Evolutionary conservation across 2,888 invertebrate species (phyloP).

Genomic region (Lochmaea capreae): DNA sequence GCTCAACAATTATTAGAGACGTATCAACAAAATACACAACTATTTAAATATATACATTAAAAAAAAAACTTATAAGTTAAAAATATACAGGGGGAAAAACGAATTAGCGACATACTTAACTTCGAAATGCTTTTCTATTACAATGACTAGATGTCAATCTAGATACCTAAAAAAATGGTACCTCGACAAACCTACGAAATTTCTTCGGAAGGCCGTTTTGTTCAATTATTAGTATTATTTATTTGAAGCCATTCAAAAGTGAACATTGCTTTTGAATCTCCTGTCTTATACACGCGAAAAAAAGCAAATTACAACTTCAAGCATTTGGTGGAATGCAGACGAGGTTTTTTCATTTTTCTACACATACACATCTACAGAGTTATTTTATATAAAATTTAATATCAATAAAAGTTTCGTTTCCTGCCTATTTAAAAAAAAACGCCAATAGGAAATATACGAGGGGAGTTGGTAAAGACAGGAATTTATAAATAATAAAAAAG

Average conservation of each 20-base stretch:
- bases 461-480: no score
- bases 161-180: constrained; percentile 40
- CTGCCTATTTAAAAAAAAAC: no score
- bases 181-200: constrained; percentile 18
- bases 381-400: constrained; percentile 20
- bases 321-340: constrained; percentile 51
- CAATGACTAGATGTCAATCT: constrained; percentile 53
- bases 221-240: constrained; percentile 20
- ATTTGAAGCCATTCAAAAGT: neutral
- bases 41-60: constrained; percentile 25
- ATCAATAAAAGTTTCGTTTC: neutral
- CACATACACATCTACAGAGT: constrained; percentile 35
- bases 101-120: constrained; percentile 27
- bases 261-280: constrained; percentile 18
- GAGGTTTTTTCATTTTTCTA: constrained; percentile 39
- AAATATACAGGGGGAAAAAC: constrained; percentile 43
- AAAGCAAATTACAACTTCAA: constrained; percentile 36
- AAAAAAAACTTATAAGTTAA: constrained; percentile 38
- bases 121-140: constrained; percentile 35
- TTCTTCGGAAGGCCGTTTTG: constrained; percentile 20
- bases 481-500: no score
- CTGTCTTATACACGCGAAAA: constrained; percentile 10
- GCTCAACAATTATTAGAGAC: constrained; percentile 20
- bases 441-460: no score
- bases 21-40: constrained; percentile 25